Evolutionary conservation across 2,797 vertebrate species (phyloP), one percentile per base, ranked within the genome.

Genomic region (Helostoma temminkii): DNA sequence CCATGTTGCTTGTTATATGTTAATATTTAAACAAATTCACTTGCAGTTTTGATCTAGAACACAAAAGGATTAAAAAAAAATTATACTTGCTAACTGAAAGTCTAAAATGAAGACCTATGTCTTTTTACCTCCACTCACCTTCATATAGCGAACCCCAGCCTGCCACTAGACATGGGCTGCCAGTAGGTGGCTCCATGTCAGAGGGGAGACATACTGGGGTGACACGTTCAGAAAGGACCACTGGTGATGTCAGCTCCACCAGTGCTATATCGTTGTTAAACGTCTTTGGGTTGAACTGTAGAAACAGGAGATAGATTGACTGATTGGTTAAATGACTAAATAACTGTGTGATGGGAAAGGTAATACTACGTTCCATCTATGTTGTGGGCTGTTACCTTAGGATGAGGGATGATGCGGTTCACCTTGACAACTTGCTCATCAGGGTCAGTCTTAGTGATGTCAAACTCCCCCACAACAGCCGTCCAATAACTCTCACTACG

Each of bases 101-200:
- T 53, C 39, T 30, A 7, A 25, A 46, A 9, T 28, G 11, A 68
- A 50, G 30, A 28, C 19, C 6, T 2, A 19, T 6, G n/a, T 24
- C 2, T 18, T 24, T 22, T 10, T 26, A 54, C 1, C 37, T 34
- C n/a, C 16, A 45, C 84, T 83, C 77, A 99, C 97, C 96, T 92
- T 98, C 96, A 4, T 95, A 97, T 43, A 97, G 93, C 4, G 97
- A 97, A 11, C 98, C 98, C 97, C 98, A 99, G 57, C 97, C 98
- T 0, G 93, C 94, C 18, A 99, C 97, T 77, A 96, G 90, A 78
- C 98, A 98, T 2, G 93, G 59, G 0, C 95, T 96, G 30, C 96
- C 96, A 0, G 92, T 90, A 3, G 93, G 91, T 36, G 95, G 96
- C 67, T 98, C 96, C 0, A 36, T 32, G 9, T 91, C 76, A 2